These are phyloP conservation scores for Thinocorus orbignyianus DNA, from an alignment of 2,113 vertebrate genomes.

Conservation along the genomic window DNA sequence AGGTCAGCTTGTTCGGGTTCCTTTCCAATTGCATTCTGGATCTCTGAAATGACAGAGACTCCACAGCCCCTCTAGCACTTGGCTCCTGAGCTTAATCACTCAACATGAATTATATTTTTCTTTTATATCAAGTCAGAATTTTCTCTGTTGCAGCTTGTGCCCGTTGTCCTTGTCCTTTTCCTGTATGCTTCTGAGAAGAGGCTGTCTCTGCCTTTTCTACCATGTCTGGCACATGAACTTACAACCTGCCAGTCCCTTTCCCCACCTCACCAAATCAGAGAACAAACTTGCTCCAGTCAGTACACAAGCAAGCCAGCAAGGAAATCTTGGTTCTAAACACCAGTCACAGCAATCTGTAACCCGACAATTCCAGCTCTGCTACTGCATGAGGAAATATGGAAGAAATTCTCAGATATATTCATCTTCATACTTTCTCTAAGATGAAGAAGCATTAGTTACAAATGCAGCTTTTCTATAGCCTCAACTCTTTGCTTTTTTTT, in stretches of 20 bases:
- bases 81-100: neutral
- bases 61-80: neutral
- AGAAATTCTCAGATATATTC: neutral
- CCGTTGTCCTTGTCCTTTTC: neutral
- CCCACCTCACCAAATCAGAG: neutral
- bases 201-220: neutral
- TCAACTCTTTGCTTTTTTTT: neutral
- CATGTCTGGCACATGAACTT: neutral
- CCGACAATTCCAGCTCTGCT: neutral
- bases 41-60: neutral
- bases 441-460: neutral
- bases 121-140: neutral
- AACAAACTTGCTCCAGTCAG: neutral
- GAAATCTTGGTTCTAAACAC: neutral
- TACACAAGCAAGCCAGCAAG: accelerated
- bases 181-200: neutral
- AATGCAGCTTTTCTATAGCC: neutral
- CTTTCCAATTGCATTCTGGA: neutral
- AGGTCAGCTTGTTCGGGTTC: neutral
- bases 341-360: neutral
- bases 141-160: neutral
- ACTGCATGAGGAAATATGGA: neutral
- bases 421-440: neutral
- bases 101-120: neutral
- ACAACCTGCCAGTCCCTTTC: neutral